These are phyloP conservation scores for Nycticorax nycticorax DNA, from an alignment of 2,113 vertebrate species.

Conservation along the genomic window DNA sequence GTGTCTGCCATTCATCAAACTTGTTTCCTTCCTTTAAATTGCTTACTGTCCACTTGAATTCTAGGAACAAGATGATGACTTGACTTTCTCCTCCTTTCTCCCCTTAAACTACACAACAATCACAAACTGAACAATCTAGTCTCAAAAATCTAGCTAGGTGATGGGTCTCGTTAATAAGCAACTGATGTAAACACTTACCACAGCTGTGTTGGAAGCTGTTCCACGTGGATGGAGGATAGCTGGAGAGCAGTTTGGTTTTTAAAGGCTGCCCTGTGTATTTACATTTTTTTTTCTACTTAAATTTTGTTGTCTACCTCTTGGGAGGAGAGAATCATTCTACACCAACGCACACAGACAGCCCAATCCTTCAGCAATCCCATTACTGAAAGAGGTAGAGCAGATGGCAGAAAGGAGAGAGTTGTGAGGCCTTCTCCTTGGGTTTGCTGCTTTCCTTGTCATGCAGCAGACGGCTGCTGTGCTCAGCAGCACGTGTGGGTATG, in stretches of 20 bases:
- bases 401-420: not conserved
- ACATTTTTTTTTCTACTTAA: not conserved
- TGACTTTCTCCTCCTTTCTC: not conserved
- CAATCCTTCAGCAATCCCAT: not conserved
- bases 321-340: not conserved
- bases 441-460: not conserved
- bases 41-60: not conserved
- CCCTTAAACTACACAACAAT: not conserved
- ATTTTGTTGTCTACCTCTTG: not conserved
- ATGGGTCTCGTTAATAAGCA: not conserved
- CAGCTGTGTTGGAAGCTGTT: not conserved
- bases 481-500: not conserved
- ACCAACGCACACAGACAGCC: not conserved
- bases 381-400: not conserved
- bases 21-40: not conserved
- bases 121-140: not conserved
- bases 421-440: not conserved
- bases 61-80: not conserved
- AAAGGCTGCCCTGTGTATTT: not conserved
- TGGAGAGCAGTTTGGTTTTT: not conserved
- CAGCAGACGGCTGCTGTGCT: not conserved
- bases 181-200: not conserved
- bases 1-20: not conserved
- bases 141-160: not conserved
- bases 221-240: accelerated